Base-by-base conservation (phyloP, 2,888 invertebrate genomes). In the Tenthredo livida region DNA sequence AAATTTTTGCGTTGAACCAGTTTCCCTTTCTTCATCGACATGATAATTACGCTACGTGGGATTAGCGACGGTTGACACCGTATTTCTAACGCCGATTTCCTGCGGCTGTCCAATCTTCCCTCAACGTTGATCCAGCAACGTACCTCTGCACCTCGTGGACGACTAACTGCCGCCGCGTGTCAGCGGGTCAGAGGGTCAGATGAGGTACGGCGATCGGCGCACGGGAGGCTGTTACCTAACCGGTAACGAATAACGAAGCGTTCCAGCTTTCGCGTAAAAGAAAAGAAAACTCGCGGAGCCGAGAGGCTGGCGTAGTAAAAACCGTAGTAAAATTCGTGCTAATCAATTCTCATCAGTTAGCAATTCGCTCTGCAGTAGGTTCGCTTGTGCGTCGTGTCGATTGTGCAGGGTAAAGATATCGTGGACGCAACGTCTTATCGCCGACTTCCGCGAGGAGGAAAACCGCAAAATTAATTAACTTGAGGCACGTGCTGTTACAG, bases 111-210 rank as follows among this genome's bases (percentile, higher is more conserved):
- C 61, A 25, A 67, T 83, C 50, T 80, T 80, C 61, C 43, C 40
- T 80, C 40, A 21, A n/a, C 17, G 21, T 80, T n/a, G n/a, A 83
- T 50, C 70, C 47, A 10, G 29, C 25, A 21, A 29, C 50, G 78
- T 25, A 65, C 83, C 83, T 83, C 83, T 70, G 83, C 83, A 70
- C 83, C 70, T 83, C 83, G 83, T 61, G 67, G 70, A 83, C 67
- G 83, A 70, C 80, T 61, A 80, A 61, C 70, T 83, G 83, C 83
- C 33, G 83, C 83, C 83, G 67, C 67, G 83, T 83, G 83, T 83
- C 83, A 83, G 47, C 67, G 83, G 83, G 83, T 83, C 83, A 83
- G 65, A 83, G 83, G 83, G 83, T 83, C 83, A 83, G 67, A n/a
- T n/a, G 65, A 47, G 83, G 83, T 83, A 83, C 83, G 33, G 67